phyloP scores from a whole-genome alignment of 2,888 invertebrate genomes.

The Trypoxylon attenuatum region DNA sequence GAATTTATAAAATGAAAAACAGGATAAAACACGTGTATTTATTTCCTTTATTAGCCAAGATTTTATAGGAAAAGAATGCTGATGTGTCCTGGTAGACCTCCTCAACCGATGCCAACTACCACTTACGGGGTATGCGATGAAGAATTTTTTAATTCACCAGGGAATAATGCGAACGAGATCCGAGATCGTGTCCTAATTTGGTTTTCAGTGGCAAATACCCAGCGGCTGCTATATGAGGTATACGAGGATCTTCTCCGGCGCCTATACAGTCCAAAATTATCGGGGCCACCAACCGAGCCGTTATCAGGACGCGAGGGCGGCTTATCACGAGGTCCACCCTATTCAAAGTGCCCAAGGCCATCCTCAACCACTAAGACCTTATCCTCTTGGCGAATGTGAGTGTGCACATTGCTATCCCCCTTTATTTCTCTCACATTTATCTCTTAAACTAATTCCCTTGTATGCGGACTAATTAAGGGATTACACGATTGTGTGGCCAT shows the following conservation, averaged over 20 bases:
- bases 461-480: too few species aligned
- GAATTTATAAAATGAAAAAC: too few species aligned
- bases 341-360: conserved; percentile 54
- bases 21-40: too few species aligned
- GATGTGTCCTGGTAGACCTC: conserved; percentile 68
- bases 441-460: too few species aligned
- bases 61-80: conserved; percentile 65
- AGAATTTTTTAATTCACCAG: too few species aligned
- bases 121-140: conserved; percentile 62
- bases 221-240: conserved; percentile 69
- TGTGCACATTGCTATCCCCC: conserved; percentile 46
- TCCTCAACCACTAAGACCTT: conserved; percentile 36
- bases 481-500: too few species aligned
- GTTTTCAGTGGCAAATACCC: conserved; percentile 68
- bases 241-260: conserved; percentile 68
- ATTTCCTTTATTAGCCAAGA: conserved; percentile 55
- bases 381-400: conserved; percentile 65
- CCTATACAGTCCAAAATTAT: conserved; percentile 62
- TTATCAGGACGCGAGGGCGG: conserved; percentile 60
- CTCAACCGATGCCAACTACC: conserved; percentile 63
- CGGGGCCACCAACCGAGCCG: conserved; percentile 58
- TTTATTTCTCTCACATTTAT: neutral
- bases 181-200: conserved; percentile 31
- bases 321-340: conserved; percentile 68
- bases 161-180: too few species aligned